These are phyloP conservation scores for Acheta domesticus DNA, from an alignment of 2,888 invertebrate genomes.

Conservation along the genomic window DNA sequence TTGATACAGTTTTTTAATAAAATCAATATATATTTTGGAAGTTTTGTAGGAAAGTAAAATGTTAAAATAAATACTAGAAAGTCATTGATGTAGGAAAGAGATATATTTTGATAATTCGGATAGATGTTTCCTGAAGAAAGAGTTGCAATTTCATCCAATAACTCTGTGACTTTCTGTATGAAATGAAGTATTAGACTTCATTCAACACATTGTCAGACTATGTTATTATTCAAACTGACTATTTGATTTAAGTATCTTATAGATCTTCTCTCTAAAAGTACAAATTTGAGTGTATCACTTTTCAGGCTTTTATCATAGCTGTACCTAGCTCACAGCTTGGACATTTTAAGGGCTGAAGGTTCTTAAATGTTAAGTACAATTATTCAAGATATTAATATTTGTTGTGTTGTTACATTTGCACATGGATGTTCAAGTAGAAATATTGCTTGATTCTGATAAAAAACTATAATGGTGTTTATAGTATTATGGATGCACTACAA, in stretches of 20 bases:
- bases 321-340: too few species aligned
- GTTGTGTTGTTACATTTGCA: background rate
- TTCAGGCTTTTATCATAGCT: background rate
- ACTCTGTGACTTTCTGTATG: too few species aligned
- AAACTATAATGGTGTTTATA: too few species aligned
- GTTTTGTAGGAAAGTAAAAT: background rate
- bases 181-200: too few species aligned
- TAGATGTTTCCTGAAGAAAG: too few species aligned
- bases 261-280: slow-evolving; percentile 12
- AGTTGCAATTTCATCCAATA: too few species aligned
- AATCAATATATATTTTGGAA: slow-evolving; percentile 2
- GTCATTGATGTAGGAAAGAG: background rate
- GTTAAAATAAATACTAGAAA: background rate
- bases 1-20: slow-evolving; percentile 6
- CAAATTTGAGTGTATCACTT: slow-evolving; percentile 2
- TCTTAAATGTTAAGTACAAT: background rate
- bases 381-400: background rate
- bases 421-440: too few species aligned
- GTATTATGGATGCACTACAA: too few species aligned
- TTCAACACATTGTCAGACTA: too few species aligned
- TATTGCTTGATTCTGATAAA: too few species aligned
- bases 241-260: background rate
- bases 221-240: too few species aligned
- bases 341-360: too few species aligned
- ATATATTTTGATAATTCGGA: background rate